Base-by-base conservation (phyloP, 2,888 invertebrate species). In the Cremastobaeus sp. region DNA sequence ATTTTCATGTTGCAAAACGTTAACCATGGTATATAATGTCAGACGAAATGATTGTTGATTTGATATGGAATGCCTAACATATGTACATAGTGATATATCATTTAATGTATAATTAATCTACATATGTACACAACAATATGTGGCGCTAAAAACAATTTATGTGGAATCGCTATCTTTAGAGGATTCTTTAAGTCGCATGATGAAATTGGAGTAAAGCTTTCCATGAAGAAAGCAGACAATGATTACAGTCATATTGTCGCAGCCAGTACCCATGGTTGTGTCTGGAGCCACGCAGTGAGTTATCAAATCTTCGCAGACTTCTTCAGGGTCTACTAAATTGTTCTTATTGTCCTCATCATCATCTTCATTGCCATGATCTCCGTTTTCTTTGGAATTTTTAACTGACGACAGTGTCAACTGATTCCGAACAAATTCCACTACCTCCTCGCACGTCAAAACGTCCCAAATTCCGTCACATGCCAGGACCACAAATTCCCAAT, bases 401-500 rank as follows among this genome's bases (percentile, higher is more conserved):
- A 52, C 18, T 9, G 69, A 43, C 2, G 78, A 39, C 3, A 81
- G 80, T 1, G 82, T 81, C 60, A 99, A 91, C 34, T 96, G 92
- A 65, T 92, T 91, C 48, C 97, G 92, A 68, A 98, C 94, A 89
- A 97, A 99, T 55, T 94, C 92, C 37, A 97, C 91, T 43, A 97
- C 99, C 88, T 98, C 98, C 90, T 96, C 94, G 88, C 96, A 98
- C 47, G 93, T 95, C 90, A 99, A 91, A 17, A 99, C 99, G 88
- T 99, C 99, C 99, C 99, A 99, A 79, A 99, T 99, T 18, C 99
- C 99, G 88, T 99, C 99, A 88, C 99, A 99, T 0, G 99, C 99
- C 80, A 99, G 90, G 30, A 99, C 92, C 59, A 99, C 91, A 86
- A 99, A 99, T 89, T 99, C 98, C 93, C 96, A 96, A 74, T 97